A percentile compares a stretch with the other conserved stretches of the same genome.
Conservation (phyloP, 2,888 invertebrate genomes). For the Lasioglossum leucozonium region DNA sequence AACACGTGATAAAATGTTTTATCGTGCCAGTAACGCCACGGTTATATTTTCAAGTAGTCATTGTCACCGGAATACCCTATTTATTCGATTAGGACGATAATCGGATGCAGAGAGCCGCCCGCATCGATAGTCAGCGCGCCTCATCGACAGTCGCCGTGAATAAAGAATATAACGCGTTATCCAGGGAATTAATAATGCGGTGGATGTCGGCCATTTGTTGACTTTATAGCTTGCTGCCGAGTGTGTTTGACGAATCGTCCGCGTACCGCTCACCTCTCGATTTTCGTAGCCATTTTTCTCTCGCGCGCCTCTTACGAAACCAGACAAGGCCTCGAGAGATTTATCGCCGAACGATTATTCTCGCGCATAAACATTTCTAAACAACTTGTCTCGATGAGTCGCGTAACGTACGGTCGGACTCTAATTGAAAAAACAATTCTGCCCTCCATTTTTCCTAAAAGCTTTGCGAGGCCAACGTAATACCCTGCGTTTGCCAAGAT, state of each 20-base stretch:
- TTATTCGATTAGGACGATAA: neutral
- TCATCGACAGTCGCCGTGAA: conserved; percentile 30
- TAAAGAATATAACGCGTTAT: conserved; percentile 50
- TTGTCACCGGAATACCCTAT: neutral
- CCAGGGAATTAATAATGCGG: conserved; percentile 45
- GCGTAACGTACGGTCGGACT: conserved; percentile 20
- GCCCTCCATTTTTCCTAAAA: conserved; percentile 10
- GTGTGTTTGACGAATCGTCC: conserved; percentile 17
- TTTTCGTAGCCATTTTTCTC: neutral
- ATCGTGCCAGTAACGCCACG: neutral
- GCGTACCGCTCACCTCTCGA: neutral
- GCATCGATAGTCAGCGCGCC: conserved; percentile 31
- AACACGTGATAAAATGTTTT: neutral
- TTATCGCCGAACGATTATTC: neutral
- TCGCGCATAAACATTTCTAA: neutral
- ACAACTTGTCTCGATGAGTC: neutral
- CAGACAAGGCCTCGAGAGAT: neutral
- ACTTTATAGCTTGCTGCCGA: conserved; percentile 32
- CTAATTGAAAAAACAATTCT: conserved; percentile 30
- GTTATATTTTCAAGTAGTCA: neutral
- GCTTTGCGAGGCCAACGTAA: neutral
- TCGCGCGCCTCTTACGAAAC: neutral
- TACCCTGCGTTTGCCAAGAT: neutral
- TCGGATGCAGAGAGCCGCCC: neutral
- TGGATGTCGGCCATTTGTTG: conserved; percentile 44